Evolutionary conservation across 2,113 vertebrate species (phyloP).

Genomic region (Stictonetta naevosa): DNA sequence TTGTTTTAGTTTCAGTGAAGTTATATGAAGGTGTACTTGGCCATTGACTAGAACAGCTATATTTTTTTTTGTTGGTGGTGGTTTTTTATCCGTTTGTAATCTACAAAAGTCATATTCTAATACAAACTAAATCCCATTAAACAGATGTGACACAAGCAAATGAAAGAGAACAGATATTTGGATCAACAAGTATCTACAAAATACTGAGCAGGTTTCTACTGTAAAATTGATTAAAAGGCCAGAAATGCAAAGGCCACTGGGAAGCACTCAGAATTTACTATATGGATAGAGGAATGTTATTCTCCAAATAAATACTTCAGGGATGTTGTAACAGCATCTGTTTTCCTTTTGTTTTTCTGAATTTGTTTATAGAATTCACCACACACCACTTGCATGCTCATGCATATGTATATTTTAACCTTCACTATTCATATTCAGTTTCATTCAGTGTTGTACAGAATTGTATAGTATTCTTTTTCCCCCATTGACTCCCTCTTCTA

Average conservation of each 20-base stretch:
- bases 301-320: not conserved
- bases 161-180: not conserved
- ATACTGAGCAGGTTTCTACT: not conserved
- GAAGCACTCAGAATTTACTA: not conserved
- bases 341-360: not conserved
- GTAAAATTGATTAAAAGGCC: constrained; percentile 1
- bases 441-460: not conserved
- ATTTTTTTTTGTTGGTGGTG: not conserved
- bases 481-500: rapidly evolving
- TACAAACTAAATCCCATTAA: not conserved
- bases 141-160: not conserved
- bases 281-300: not conserved
- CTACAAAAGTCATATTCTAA: not conserved
- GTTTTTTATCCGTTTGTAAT: not conserved
- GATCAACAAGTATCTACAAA: not conserved
- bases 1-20: not conserved
- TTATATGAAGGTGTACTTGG: not conserved
- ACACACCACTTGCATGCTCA: not conserved
- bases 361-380: not conserved
- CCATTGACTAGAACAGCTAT: not conserved
- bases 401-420: not conserved
- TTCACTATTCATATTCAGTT: not conserved
- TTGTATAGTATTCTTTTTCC: not conserved
- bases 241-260: not conserved
- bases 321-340: not conserved